Percentiles rank a stretch among this genome's conserved stretches.
Conservation (phyloP, 2,888 invertebrate genomes). For the Unio delphinus region DNA sequence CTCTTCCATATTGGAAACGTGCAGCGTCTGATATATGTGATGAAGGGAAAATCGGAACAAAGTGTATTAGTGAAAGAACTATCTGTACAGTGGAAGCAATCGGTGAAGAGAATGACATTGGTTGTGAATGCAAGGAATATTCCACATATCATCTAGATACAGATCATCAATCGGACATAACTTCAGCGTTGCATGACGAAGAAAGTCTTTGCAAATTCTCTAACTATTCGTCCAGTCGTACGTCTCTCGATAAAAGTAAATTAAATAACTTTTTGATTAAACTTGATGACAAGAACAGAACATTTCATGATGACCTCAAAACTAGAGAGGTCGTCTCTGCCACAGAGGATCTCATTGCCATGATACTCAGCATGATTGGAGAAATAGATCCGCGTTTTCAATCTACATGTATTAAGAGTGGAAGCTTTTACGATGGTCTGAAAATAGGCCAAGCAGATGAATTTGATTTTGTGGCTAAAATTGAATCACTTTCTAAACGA, state of each 20-base stretch:
- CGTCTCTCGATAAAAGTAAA: slow-evolving; percentile 3
- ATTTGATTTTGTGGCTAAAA: slow-evolving; percentile 19
- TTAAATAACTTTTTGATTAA: slow-evolving; percentile 8
- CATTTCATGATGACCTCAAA: slow-evolving; percentile 3
- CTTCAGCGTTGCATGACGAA: no score
- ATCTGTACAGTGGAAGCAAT: no score
- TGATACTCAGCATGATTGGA: slow-evolving; percentile 6
- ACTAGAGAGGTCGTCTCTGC: slow-evolving; percentile 11
- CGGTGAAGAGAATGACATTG: no score
- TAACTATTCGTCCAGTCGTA: no score
- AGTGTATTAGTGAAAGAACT: no score
- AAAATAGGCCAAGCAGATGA: slow-evolving; percentile 22
- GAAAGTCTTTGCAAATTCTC: no score
- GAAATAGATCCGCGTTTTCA: slow-evolving; percentile 18
- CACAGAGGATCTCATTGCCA: slow-evolving; percentile 12
- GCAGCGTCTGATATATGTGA: no score
- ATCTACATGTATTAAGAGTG: slow-evolving; percentile 13
- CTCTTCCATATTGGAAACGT: no score
- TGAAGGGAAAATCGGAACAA: no score
- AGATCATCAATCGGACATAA: no score
- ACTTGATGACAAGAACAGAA: slow-evolving; percentile 9
- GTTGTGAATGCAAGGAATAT: no score
- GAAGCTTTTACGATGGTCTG: slow-evolving; percentile 21
- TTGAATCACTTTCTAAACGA: slow-evolving; percentile 15
- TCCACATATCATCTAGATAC: no score